Evolutionary conservation across 2,797 vertebrate species (phyloP).

Genomic region (Spizella passerina): DNA sequence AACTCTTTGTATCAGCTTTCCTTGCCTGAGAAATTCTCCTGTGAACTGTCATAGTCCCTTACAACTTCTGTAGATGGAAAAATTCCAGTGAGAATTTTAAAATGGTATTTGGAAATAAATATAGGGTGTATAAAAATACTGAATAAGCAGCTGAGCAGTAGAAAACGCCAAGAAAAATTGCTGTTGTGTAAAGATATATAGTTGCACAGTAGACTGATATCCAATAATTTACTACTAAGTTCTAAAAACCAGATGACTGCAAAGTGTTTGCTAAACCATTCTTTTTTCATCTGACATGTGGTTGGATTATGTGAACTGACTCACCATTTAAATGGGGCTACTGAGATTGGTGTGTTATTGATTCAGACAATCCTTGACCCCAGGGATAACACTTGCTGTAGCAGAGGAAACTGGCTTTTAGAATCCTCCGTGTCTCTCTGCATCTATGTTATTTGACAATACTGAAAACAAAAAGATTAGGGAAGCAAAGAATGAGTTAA

Average conservation of each 20-base stretch:
- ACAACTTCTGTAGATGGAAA: conserved; percentile 42
- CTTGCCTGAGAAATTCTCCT: conserved; percentile 31
- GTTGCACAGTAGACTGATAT: conserved; percentile 30
- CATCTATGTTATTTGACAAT: conserved; percentile 47
- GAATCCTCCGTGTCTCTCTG: conserved; percentile 21
- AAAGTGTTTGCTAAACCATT: conserved; percentile 57
- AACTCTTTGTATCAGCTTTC: conserved; percentile 30
- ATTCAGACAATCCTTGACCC: conserved; percentile 68
- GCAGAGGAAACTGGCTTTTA: conserved; percentile 47
- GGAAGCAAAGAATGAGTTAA: conserved; percentile 40
- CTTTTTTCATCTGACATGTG: conserved; percentile 52
- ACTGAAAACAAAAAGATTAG: conserved; percentile 54
- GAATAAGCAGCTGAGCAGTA: conserved; percentile 47
- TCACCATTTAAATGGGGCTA: conserved; percentile 61
- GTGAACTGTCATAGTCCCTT: conserved; percentile 55
- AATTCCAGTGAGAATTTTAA: conserved; percentile 56
- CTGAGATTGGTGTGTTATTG: conserved; percentile 52
- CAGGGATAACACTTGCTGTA: conserved; percentile 22
- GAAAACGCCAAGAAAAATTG: conserved; percentile 28
- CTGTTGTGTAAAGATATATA: conserved; percentile 41
- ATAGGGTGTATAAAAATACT: conserved; percentile 54
- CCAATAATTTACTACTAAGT: conserved; percentile 58
- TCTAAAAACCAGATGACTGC: conserved; percentile 46
- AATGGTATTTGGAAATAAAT: conserved; percentile 71
- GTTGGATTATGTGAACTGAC: conserved; percentile 63